A percentile compares a stretch with the other conserved stretches of the same genome.
These are phyloP conservation scores for Stenchaetothrips biformis DNA, from an alignment of 2,888 invertebrate genomes.

Conservation along the genomic window DNA sequence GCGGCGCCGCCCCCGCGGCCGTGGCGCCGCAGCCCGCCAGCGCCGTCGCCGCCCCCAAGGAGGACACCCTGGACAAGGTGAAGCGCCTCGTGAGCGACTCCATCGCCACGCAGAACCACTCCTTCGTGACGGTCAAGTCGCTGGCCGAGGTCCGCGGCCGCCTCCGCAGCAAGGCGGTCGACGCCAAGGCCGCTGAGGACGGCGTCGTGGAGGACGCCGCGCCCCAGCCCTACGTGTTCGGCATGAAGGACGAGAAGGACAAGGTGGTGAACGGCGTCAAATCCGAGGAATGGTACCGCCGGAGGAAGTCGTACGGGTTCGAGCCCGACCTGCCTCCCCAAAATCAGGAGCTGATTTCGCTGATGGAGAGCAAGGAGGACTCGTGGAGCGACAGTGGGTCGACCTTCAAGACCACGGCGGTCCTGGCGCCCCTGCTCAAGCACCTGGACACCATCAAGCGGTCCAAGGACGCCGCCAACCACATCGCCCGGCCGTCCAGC, in stretches of 20 bases:
- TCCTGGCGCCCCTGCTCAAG: background rate
- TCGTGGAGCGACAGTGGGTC: slow-evolving; percentile 71
- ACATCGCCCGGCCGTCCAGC: background rate
- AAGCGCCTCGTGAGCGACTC: slow-evolving; percentile 35
- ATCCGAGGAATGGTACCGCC: slow-evolving; percentile 63
- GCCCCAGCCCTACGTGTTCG: slow-evolving; percentile 47
- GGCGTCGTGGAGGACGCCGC: slow-evolving; percentile 35
- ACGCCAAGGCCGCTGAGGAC: slow-evolving; percentile 32
- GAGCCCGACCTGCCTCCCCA: slow-evolving; percentile 50
- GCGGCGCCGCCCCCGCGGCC: background rate
- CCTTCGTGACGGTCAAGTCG: slow-evolving; percentile 57
- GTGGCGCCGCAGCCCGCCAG: background rate
- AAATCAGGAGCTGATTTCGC: slow-evolving; percentile 40
- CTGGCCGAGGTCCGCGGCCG: slow-evolving; percentile 57
- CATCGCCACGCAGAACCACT: slow-evolving; percentile 42
- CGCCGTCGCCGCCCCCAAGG: background rate
- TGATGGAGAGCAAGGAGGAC: slow-evolving; percentile 56
- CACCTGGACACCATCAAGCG: slow-evolving; percentile 2
- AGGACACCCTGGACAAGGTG: slow-evolving; percentile 36
- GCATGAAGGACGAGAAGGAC: slow-evolving; percentile 51
- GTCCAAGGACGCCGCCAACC: background rate
- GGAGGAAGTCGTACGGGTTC: slow-evolving; percentile 74
- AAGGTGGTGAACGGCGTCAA: slow-evolving; percentile 43
- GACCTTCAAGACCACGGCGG: slow-evolving; percentile 50
- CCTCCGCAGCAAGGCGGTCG: slow-evolving; percentile 47